These are phyloP conservation scores for Diplolepis rosae DNA, from an alignment of 2,888 invertebrate species.

Conservation along the genomic window DNA sequence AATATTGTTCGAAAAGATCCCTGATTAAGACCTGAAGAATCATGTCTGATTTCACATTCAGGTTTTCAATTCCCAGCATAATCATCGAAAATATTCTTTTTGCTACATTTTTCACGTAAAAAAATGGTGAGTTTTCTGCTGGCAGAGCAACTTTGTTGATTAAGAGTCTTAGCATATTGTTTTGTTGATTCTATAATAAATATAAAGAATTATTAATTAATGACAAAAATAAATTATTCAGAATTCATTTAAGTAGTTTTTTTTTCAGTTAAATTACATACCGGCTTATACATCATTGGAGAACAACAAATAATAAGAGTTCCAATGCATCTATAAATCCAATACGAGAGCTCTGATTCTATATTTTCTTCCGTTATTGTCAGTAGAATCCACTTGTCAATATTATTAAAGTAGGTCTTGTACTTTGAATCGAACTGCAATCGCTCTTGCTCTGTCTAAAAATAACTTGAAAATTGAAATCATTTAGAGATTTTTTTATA, in stretches of 20 bases:
- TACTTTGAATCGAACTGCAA: conserved; percentile 57
- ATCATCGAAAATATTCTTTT: conserved; percentile 68
- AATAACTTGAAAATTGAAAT: conserved; percentile 22
- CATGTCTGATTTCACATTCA: conserved; percentile 62
- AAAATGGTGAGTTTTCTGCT: conserved; percentile 55
- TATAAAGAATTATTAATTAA: not conserved
- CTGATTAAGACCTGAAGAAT: conserved; percentile 61
- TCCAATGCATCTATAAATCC: conserved; percentile 67
- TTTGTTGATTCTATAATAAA: conserved; percentile 64
- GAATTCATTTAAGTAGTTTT: conserved; percentile 6
- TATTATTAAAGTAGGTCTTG: conserved; percentile 61
- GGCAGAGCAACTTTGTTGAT: conserved; percentile 63
- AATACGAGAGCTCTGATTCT: conserved; percentile 59
- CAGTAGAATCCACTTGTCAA: conserved; percentile 67
- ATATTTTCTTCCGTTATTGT: conserved; percentile 64
- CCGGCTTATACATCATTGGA: conserved; percentile 64
- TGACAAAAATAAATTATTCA: too few relatives aligned
- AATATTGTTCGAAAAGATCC: conserved; percentile 66
- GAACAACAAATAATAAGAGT: conserved; percentile 64
- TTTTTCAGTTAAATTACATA: conserved; percentile 39
- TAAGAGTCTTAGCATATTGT: conserved; percentile 60
- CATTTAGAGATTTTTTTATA: not conserved
- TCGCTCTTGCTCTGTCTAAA: conserved; percentile 55
- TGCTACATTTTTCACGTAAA: conserved; percentile 56
- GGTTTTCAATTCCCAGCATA: conserved; percentile 64